Percentiles rank a stretch among this genome's conserved stretches.
These are phyloP conservation scores for Drosophila lutescens DNA, from an alignment of 2,888 invertebrate genomes.

Conservation along the genomic window DNA sequence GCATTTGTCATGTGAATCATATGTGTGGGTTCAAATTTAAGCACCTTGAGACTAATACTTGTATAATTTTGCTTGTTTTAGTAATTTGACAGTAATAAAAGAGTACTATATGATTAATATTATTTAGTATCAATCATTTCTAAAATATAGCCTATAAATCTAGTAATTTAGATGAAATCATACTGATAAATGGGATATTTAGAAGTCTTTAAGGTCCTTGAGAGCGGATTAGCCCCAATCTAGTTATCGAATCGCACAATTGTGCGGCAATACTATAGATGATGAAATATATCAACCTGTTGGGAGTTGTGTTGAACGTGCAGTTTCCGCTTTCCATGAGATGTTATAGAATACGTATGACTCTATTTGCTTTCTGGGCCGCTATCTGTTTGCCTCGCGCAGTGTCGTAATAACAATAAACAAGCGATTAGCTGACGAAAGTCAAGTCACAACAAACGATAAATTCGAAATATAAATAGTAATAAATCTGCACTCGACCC, in stretches of 20 bases:
- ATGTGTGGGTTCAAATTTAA: background rate
- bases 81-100: no score
- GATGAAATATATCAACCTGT: constrained; percentile 14
- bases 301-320: constrained; percentile 1
- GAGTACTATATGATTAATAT: no score
- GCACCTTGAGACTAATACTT: background rate
- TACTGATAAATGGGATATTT: no score
- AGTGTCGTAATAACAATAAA: constrained; percentile 16
- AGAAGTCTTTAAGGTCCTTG: background rate
- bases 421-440: constrained; percentile 17
- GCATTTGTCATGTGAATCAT: constrained; percentile 25
- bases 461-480: constrained; percentile 36
- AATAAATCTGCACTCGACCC: constrained; percentile 46
- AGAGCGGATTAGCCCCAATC: background rate
- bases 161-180: no score
- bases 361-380: constrained; percentile 20
- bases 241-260: constrained; percentile 10
- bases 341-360: constrained; percentile 22
- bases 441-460: constrained; percentile 45
- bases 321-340: constrained; percentile 17
- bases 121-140: no score
- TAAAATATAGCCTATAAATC: no score
- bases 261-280: constrained; percentile 2
- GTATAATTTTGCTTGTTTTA: no score
- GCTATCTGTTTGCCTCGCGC: constrained; percentile 15